Base-by-base conservation (phyloP, 2,113 vertebrate genomes). In the Macrotis lagotis region DNA sequence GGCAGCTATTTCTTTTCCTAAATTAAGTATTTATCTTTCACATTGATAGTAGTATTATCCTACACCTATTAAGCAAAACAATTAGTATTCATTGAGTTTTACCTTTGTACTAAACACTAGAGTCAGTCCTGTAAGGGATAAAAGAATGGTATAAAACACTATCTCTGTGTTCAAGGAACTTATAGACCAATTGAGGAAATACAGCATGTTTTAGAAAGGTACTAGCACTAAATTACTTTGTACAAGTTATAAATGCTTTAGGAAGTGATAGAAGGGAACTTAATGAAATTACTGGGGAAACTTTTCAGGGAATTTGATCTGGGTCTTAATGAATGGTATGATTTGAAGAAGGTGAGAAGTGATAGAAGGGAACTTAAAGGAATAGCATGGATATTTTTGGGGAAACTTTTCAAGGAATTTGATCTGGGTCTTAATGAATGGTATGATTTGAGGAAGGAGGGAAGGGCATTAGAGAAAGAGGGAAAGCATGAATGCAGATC, bases 101-200 rank as follows among this genome's bases (percentile, higher is more conserved):
- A 44, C 66, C 19, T 83, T 83, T 44, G n/a, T 92, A 28, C 47
- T 48, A 14, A 90, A 92, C 37, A 31, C 55, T 91, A 25, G n/a
- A 49, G 37, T 94, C 44, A 25, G 88, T 48, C 92, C 8, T 90
- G 10, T 89, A 25, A 95, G 19, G 88, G 51, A 89, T 50, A 89
- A 1, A 96, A 59, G 74, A 96, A 49, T 93, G 88, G 52, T 94
- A 91, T 95, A 94, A 89, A 96, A 93, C 89, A 26, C 93, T 28
- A 44, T 3, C 1, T 91, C 26, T 96, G 44, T 22, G 31, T 92
- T 91, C 51, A 93, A 94, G 89, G 48, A 96, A 83, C 66, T 24
- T 44, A 2, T 24, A 83, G 50, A 92, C 25, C 53, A 51, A 26
- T 48, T 94, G 90, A 91, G 47, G 8, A 92, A 53, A 93, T 93